These are phyloP conservation scores for Aleiodes alternator DNA, from an alignment of 2,888 invertebrate species.

Conservation along the genomic window DNA sequence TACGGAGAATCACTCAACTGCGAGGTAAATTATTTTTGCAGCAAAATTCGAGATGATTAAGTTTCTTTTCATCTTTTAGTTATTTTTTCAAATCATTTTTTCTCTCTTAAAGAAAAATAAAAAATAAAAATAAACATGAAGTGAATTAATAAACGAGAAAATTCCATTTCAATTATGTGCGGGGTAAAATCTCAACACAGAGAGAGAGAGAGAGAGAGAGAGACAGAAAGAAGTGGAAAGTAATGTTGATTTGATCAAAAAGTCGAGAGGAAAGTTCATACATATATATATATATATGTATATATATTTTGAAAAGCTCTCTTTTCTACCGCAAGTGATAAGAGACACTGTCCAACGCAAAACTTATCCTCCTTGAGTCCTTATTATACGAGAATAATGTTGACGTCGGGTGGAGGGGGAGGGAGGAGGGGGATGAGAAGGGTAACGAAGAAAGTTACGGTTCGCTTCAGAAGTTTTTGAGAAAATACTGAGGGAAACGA, in stretches of 20 bases:
- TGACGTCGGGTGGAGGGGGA: conserved; percentile 56
- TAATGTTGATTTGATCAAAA: conserved; percentile 17
- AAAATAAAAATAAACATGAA: too few species aligned
- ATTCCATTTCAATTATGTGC: conserved; percentile 18
- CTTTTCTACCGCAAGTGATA: conserved; percentile 1
- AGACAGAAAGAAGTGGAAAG: not conserved
- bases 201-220: not conserved
- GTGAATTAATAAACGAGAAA: conserved; percentile 2
- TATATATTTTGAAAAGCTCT: not conserved
- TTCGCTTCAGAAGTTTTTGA: conserved; percentile 54
- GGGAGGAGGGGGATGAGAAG: conserved; percentile 55
- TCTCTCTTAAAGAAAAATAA: too few species aligned
- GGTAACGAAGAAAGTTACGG: conserved; percentile 68
- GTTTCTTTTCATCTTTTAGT: not conserved
- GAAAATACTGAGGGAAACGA: conserved; percentile 15
- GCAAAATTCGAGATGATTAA: not conserved
- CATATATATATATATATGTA: not conserved
- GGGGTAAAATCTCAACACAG: not conserved
- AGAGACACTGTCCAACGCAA: conserved; percentile 52
- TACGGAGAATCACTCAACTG: not conserved
- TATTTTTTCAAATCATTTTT: too few species aligned
- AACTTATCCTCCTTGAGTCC: conserved; percentile 63
- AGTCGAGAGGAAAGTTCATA: conserved; percentile 3
- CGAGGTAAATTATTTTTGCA: not conserved
- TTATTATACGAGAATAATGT: conserved; percentile 70